phyloP scores from a whole-genome alignment of 2,888 invertebrate genomes.

The Lasioglossum leucozonium region DNA sequence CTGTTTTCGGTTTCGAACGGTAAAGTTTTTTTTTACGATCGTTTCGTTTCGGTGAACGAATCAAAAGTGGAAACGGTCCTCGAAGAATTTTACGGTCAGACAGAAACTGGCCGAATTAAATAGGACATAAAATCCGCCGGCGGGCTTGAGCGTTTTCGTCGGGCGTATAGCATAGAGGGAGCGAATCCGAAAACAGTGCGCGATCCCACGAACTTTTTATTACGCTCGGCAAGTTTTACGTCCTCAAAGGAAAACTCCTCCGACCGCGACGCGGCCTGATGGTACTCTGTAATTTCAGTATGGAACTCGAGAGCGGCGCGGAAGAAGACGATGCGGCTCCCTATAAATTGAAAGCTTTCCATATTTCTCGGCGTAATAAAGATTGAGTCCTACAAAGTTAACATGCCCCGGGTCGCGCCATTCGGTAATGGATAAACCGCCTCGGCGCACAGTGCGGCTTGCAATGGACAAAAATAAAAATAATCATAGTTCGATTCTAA shows the following conservation, averaged over 20 bases:
- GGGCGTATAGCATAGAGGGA: constrained; percentile 1
- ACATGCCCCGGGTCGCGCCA: background rate
- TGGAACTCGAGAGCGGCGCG: constrained; percentile 31
- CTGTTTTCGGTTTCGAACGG: background rate
- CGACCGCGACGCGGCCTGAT: constrained; percentile 21
- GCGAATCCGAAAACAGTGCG: constrained; percentile 40
- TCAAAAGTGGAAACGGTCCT: background rate
- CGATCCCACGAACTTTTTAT: constrained; percentile 59
- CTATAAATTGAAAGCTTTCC: constrained; percentile 41
- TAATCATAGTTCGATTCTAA: too few relatives aligned
- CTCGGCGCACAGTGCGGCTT: too few relatives aligned
- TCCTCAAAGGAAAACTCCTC: constrained; percentile 47
- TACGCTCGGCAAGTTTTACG: constrained; percentile 56
- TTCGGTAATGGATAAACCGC: background rate
- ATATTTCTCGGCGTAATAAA: constrained; percentile 32
- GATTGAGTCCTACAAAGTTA: constrained; percentile 28
- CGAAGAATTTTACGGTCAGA: constrained; percentile 28
- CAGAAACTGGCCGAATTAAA: constrained; percentile 15
- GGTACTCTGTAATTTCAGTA: constrained; percentile 57
- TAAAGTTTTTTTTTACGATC: constrained; percentile 15
- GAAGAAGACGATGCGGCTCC: constrained; percentile 2
- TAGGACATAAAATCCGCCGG: constrained; percentile 43
- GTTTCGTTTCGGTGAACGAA: constrained; percentile 3
- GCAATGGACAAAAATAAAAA: too few relatives aligned
- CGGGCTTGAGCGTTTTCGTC: constrained; percentile 44